phyloP scores from a whole-genome alignment of 2,888 invertebrate species.

The Chrysolina oricalcia region DNA sequence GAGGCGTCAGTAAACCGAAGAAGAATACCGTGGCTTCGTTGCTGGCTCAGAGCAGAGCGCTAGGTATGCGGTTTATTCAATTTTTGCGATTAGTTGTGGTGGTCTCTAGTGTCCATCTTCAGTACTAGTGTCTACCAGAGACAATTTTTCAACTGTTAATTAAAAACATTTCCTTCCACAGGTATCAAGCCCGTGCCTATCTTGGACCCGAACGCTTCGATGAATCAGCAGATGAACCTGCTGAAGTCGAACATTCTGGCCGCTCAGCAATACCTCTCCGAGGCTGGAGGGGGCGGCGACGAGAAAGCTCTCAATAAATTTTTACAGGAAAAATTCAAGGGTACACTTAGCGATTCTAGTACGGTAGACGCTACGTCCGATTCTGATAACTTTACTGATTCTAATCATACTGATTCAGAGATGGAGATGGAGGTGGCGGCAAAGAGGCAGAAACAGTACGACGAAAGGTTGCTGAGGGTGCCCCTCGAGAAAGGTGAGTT shows the following conservation, averaged over 20 bases:
- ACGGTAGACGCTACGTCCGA: constrained; percentile 76
- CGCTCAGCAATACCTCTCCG: constrained; percentile 77
- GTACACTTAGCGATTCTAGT: constrained; percentile 74
- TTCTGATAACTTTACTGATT: constrained; percentile 76
- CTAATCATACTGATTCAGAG: constrained; percentile 76
- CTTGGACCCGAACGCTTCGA: constrained; percentile 74
- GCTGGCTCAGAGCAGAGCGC: constrained; percentile 88
- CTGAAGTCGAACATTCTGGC: constrained; percentile 78
- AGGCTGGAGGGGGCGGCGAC: constrained; percentile 69
- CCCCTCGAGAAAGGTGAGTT: constrained; percentile 76
- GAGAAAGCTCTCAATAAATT: constrained; percentile 72
- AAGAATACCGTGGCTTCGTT: constrained; percentile 94
- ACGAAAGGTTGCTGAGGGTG: constrained; percentile 77
- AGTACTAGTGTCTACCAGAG: too few relatives aligned
- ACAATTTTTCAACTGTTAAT: too few relatives aligned
- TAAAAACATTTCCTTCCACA: constrained; percentile 42
- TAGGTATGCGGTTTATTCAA: constrained; percentile 71
- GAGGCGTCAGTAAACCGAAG: constrained; percentile 92
- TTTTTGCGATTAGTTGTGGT: background rate
- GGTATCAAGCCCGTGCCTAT: constrained; percentile 82
- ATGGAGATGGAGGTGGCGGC: constrained; percentile 69
- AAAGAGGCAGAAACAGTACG: constrained; percentile 73
- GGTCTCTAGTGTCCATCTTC: background rate
- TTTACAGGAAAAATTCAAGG: constrained; percentile 75
- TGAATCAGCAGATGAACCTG: constrained; percentile 76